Evolutionary conservation across 2,888 invertebrate genomes (phyloP).

Genomic region (Phlogophora meticulosa): DNA sequence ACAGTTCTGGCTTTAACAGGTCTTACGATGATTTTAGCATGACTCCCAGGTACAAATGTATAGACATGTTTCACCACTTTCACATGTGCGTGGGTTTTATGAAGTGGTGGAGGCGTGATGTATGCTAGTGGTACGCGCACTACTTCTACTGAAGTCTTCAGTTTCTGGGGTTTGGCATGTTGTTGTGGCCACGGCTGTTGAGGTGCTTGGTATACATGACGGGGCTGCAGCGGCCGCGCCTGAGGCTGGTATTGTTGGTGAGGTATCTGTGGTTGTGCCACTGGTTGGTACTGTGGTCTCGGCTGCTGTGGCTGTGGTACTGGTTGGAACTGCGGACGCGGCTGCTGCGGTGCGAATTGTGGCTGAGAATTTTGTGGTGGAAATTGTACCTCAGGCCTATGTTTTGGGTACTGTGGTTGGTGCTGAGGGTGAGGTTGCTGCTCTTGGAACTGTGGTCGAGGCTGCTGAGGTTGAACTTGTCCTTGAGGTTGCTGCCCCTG

Average conservation of each 20-base stretch:
- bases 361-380: slow-evolving; percentile 45
- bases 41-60: slow-evolving; percentile 78
- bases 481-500: slow-evolving; percentile 35
- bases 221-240: slow-evolving; percentile 35
- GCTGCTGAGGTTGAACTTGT: slow-evolving; percentile 47
- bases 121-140: slow-evolving; percentile 85
- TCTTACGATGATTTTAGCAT: slow-evolving; percentile 80
- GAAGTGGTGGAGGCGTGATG: slow-evolving; percentile 83
- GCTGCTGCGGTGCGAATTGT: slow-evolving; percentile 52
- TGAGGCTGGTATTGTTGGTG: slow-evolving; percentile 43
- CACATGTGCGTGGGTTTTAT: slow-evolving; percentile 71
- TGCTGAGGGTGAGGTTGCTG: slow-evolving; percentile 27
- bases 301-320: slow-evolving; percentile 54
- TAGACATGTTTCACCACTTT: slow-evolving; percentile 80
- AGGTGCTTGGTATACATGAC: slow-evolving; percentile 51
- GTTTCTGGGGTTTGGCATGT: slow-evolving; percentile 75
- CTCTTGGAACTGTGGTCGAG: slow-evolving; percentile 42
- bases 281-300: slow-evolving; percentile 51
- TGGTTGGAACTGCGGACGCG: slow-evolving; percentile 36
- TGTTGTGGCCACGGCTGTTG: slow-evolving; percentile 54
- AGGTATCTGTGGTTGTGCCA: slow-evolving; percentile 39
- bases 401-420: slow-evolving; percentile 50
- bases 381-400: slow-evolving; percentile 47
- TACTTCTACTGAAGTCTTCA: slow-evolving; percentile 85
- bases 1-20: slow-evolving; percentile 76